Percentiles rank a stretch among this genome's conserved stretches.
These are phyloP conservation scores for Loriculus beryllinus DNA, from an alignment of 2,797 vertebrate species.

Conservation along the genomic window DNA sequence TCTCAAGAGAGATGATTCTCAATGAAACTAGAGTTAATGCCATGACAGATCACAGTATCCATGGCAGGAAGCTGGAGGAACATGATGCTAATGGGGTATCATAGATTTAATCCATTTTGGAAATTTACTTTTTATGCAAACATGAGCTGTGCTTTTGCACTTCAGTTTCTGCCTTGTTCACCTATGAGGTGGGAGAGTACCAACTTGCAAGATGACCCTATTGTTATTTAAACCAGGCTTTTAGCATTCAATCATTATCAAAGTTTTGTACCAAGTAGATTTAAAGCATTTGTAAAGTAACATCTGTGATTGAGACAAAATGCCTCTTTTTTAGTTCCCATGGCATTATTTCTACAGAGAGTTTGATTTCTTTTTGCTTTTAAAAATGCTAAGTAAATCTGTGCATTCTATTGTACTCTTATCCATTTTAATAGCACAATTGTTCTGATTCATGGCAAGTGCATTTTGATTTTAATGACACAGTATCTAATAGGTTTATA, in stretches of 20 bases:
- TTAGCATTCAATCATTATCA: slow-evolving; percentile 16
- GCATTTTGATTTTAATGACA: slow-evolving; percentile 38
- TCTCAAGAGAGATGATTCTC: not conserved
- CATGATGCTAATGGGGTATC: not conserved
- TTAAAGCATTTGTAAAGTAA: slow-evolving; percentile 1
- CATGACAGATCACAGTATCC: not conserved
- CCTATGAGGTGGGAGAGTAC: not conserved
- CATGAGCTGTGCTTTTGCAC: not conserved
- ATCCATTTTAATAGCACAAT: slow-evolving; percentile 18
- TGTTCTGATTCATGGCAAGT: slow-evolving; percentile 34
- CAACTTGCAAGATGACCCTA: not conserved
- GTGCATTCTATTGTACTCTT: slow-evolving; percentile 29
- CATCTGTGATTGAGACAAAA: slow-evolving; percentile 46
- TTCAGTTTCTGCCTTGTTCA: not conserved
- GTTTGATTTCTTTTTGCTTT: slow-evolving; percentile 24
- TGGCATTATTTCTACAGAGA: slow-evolving; percentile 26
- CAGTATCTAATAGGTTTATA: slow-evolving; percentile 32
- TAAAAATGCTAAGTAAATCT: slow-evolving; percentile 33
- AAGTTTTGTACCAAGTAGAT: not conserved
- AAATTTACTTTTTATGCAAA: not conserved
- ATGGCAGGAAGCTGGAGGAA: not conserved
- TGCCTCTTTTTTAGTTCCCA: slow-evolving; percentile 23
- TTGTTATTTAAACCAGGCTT: slow-evolving; percentile 2
- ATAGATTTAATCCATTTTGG: not conserved
- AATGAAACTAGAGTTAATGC: not conserved